Evolutionary conservation across 1,140 invertebrate genomes (phyloP), one percentile per base, ranked within the genome.

Genomic region (Zaprionus vittiger): DNA sequence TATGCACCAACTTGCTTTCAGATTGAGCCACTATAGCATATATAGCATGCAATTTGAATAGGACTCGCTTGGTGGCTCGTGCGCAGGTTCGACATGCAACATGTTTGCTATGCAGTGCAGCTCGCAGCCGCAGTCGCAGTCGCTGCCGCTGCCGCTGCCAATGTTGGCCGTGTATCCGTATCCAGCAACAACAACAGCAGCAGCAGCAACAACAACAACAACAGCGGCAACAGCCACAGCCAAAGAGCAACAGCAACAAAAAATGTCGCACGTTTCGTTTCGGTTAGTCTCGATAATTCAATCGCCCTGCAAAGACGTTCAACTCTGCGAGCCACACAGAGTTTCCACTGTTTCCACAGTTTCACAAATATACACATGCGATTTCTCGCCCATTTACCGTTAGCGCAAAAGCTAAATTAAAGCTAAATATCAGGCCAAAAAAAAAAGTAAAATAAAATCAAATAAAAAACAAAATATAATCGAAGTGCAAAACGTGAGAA

Each of bases 221-320:
- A 20, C 31, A 44, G 17, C 44, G 55, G 20, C 17, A 24, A 52
- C 26, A 47, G 17, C 56, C 34, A 78, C 74, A 82, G 80, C 61
- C 47, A 52, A 52, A 52, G 47, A 83, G 79, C 83, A 82, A 83
- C 80, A 87, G 78, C 80, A 80, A 80, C 81, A 80, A 87, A 86
- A 87, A 84, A 89, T 89, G 84, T 89, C 85, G 84, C 84, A 89
- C 85, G 85, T 90, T 89, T 89, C 81, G 83, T 80, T 89, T 84
- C 78, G 83, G 84, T 87, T 86, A 87, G 84, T 87, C 83, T 89
- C 85, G 84, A 84, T 84, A 89, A 89, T 90, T 87, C 84, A 89
- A 90, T 87, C 84, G 84, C 83, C 83, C 80, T 87, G 83, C 83
- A 70, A 87, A 87, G 83, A 87, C 84, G 84, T 87, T 73, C 68